Evolutionary conservation across 2,113 vertebrate species (phyloP).

Genomic region (Catharus fuscescens): DNA sequence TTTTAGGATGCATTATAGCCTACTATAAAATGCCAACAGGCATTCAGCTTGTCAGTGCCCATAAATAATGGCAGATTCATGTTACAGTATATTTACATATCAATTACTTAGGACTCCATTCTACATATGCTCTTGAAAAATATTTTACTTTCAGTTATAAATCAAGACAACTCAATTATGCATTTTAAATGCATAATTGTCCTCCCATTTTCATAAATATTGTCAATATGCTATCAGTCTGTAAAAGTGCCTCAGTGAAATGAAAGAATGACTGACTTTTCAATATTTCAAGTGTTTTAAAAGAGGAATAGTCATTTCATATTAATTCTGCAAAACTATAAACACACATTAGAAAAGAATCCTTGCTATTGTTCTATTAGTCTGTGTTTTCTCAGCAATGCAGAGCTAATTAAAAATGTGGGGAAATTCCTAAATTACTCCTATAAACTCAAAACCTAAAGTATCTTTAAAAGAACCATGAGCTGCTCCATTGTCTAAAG

Average conservation of each 20-base stretch:
- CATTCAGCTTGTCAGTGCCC: constrained; percentile 27
- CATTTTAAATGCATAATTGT: constrained; percentile 27
- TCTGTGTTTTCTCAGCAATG: neutral
- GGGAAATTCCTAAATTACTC: neutral
- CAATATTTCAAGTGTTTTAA: neutral
- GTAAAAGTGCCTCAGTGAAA: neutral
- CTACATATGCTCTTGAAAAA: constrained; percentile 37
- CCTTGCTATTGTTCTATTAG: neutral
- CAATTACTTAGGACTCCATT: constrained; percentile 23
- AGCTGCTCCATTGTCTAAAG: neutral
- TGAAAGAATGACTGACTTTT: constrained; percentile 9
- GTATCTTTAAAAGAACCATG: neutral
- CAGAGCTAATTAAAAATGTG: neutral
- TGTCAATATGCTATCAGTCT: constrained; percentile 13
- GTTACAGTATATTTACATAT: constrained; percentile 40
- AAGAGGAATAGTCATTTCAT: neutral
- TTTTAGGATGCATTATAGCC: constrained; percentile 22
- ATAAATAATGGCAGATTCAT: constrained; percentile 37
- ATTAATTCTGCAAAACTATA: neutral
- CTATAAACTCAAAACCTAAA: neutral
- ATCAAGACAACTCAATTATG: constrained; percentile 30
- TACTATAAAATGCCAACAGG: constrained; percentile 15
- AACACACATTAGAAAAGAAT: constrained; percentile 7
- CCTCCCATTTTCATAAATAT: constrained; percentile 44
- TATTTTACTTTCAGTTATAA: constrained; percentile 13